phyloP scores from a whole-genome alignment of 2,797 vertebrate genomes.

The Emydoidea blandingii region DNA sequence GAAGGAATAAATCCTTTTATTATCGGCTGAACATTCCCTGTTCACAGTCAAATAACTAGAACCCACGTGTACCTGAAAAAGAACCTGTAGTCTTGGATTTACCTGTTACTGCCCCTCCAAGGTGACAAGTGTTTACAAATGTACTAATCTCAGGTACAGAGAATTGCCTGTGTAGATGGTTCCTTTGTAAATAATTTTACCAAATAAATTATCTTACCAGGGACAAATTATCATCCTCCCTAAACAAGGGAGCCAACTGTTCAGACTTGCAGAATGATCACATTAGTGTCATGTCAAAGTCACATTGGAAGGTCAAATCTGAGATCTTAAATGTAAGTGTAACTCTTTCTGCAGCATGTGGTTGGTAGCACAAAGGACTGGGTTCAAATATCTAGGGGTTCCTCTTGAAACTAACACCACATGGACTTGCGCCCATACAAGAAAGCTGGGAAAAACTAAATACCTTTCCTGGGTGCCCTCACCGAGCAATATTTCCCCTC shows the following conservation, averaged over 20 bases:
- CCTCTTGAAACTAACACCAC: not conserved
- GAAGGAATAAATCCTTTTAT: not conserved
- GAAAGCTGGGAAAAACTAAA: not conserved
- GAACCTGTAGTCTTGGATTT: not conserved
- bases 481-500: not conserved
- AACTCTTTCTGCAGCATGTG: not conserved
- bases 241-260: slow-evolving; percentile 31
- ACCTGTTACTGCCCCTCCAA: slow-evolving; percentile 10
- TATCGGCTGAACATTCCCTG: not conserved
- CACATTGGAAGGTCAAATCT: not conserved
- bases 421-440: not conserved
- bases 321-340: slow-evolving; percentile 3
- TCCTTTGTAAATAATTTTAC: slow-evolving; percentile 27
- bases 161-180: slow-evolving; percentile 10
- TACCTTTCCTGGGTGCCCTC: not conserved
- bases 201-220: slow-evolving; percentile 18
- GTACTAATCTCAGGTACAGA: slow-evolving; percentile 18
- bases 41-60: accelerated
- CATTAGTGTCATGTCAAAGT: not conserved
- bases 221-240: slow-evolving; percentile 40
- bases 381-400: not conserved
- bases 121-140: not conserved
- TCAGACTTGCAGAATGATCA: slow-evolving; percentile 7
- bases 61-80: not conserved
- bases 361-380: not conserved